Base-by-base conservation (phyloP, 2,888 invertebrate genomes). In the Pantelozetes paolii region DNA sequence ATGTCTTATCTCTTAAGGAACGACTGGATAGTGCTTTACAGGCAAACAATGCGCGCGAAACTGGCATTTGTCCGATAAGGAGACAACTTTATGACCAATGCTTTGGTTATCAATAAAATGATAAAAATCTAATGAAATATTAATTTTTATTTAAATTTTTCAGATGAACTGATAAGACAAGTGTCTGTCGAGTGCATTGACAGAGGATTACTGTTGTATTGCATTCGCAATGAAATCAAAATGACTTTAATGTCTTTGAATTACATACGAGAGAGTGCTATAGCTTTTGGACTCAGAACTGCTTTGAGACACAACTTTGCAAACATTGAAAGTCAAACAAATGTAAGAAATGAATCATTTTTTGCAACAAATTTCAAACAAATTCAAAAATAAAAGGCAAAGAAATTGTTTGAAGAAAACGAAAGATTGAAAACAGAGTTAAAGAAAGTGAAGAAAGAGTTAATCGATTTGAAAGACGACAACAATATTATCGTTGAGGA, bases 201-300 rank as follows among this genome's bases (percentile, higher is more conserved):
- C 84, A 86, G 97, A 79, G 98, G 98, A 2, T 85, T 98, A n/a
- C 84, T 99, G 8, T 84, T 99, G 70, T 84, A 97, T 72, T 86
- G 97, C 79, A 91, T 98, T 5, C 87, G 98, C 28, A 97, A 99
- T 82, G 98, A 99, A 85, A 90, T 97, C 75, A 87, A 91, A 77
- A 95, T 98, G 89, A 96, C 97, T 0, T 90, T 98, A 84, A 91
- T 94, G 80, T 95, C 97, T 0, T 98, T 95, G 81, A 94, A 96
- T 83, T 93, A 94, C 0, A 85, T 99, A 1, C 96, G 97, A 81
- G 97, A 97, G 82, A 96, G 96, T 83, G 94, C 96, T 73, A 92
- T 97, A 71, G 96, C 97, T 0, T 99, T 96, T 82, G 97, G 96
- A 32, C 94, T 98, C 89, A 87, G 97, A 76, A 98, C 99, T 85